These are phyloP conservation scores for Masnerella sp. DNA, from an alignment of 2,888 invertebrate species.

Conservation along the genomic window DNA sequence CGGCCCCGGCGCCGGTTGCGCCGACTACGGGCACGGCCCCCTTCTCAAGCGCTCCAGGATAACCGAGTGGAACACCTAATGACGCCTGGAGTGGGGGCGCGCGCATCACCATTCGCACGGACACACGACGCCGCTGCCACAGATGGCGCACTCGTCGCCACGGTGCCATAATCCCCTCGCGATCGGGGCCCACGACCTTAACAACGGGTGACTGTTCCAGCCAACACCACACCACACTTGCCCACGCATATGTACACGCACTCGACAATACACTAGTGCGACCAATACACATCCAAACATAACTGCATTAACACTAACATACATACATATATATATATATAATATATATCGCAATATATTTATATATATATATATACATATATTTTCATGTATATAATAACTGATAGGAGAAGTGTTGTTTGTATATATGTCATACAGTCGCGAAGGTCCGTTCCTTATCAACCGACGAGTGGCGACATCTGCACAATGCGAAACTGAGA, in stretches of 20 bases:
- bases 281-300: conserved; percentile 1
- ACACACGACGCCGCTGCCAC: conserved; percentile 64
- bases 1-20: too few relatives aligned
- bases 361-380: conserved; percentile 63
- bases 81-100: conserved; percentile 53
- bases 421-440: conserved; percentile 76
- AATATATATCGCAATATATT: conserved; percentile 62
- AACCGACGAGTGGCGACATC: conserved; percentile 57
- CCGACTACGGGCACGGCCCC: conserved; percentile 83
- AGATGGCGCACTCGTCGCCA: conserved; percentile 68
- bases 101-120: conserved; percentile 37
- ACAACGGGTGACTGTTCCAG: conserved; percentile 30
- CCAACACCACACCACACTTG: too few relatives aligned
- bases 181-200: conserved; percentile 71
- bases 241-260: not conserved
- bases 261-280: conserved; percentile 37
- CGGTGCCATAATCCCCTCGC: conserved; percentile 74
- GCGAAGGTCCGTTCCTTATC: conserved; percentile 52
- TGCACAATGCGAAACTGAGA: conserved; percentile 58
- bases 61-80: conserved; percentile 95
- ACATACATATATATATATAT: conserved; percentile 58
- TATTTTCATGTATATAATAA: conserved; percentile 75
- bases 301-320: conserved; percentile 39
- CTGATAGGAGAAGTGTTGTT: conserved; percentile 72
- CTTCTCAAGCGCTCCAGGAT: conserved; percentile 91